Evolutionary conservation across 2,797 vertebrate genomes (phyloP), one percentile per base, ranked within the genome.

Genomic region (Notoglanidium macrostoma): DNA sequence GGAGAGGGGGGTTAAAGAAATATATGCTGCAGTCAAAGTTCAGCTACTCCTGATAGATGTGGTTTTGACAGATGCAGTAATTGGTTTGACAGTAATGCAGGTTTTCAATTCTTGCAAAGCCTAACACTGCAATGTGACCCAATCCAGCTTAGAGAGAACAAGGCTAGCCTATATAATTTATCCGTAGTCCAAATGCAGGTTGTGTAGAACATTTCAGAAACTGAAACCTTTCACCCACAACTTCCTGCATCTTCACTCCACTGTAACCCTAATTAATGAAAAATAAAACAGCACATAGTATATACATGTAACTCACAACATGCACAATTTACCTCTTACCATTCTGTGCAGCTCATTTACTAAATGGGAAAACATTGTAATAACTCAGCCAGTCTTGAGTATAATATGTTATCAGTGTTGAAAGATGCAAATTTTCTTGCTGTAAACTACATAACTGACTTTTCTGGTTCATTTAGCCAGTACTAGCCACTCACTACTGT

Each of bases 61-160:
- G 83, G 67, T 84, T 84, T 84, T 84, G 83, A 73, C 83, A 73
- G 83, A 84, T 44, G 35, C 55, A 57, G 68, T 84, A 73, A 84
- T 73, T 84, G 83, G 21, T 46, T 84, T 84, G 67, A 81, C 79
- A 63, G 12, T 63, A 81, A 81, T 81, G 57, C 79, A 46, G 79
- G 12, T 4, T 17, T 63, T 57, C 12, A 7, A 59, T 59, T 59
- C 32, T 79, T 79, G 54, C 40, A 35, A 79, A 59, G 23, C 77
- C 21, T n/a, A 81, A 81, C 59, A 40, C 19, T 23, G 35, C 49
- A 63, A n/a, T n/a, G 35, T n/a, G 57, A 63, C 59, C 35, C 57
- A 81, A 46, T 59, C 23, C 32, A 61, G 19, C 55, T 44, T 63
- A 35, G 29, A 79, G 51, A 57, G 35, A 61, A 44, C 78, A 81